Evolutionary conservation across 92 coral and sea anemone genomes (phyloP), one percentile per base, ranked within the genome.

Genomic region (Virgularia gustaviana): DNA sequence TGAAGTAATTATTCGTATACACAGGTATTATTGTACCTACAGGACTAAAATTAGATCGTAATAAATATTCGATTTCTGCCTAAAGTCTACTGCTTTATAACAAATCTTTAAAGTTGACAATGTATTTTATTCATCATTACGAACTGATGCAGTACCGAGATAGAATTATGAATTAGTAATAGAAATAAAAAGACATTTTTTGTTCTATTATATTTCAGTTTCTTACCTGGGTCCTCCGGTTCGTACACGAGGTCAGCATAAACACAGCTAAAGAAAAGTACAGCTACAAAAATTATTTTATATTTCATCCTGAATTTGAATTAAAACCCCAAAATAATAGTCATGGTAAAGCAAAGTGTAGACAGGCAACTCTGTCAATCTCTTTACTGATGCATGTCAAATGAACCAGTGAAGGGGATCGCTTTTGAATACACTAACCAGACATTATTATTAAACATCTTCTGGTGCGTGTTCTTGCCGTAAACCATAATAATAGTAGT

Each of bases 351-450:
- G 6, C 6, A 22, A 33, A 45, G 18, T 45, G 19, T 42, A 3
- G 29, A 18, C 6, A 9, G 41, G 23, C n/a, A 30, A 16, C 74
- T 45, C 37, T 30, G 24, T 15, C 27, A 32, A 28, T 45, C 41
- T 52, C 22, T 15, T 52, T 33, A 12, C 58, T 60, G 41, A 67
- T 24, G 58, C 74, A 30, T 42, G 47, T 0, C 71, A 16, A 53
- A 23, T 51, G 47, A 67, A 33, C 12, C 74, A 67, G 9, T 43
- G 57, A 47, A 67, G 74, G 74, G 74, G 39, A 67, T 67, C 74
- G 28, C 6, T 4, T 19, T 2, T 67, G 74, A 67, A 67, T 67
- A 52, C 20, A 36, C 31, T 24, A 37, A 67, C 74, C 74, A 4
- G 74, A 43, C 22, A 8, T 67, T 67, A 44, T 67, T 65, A 25